Conservation (phyloP, 1,140 invertebrate genomes). For the Octopus sinensis region DNA sequence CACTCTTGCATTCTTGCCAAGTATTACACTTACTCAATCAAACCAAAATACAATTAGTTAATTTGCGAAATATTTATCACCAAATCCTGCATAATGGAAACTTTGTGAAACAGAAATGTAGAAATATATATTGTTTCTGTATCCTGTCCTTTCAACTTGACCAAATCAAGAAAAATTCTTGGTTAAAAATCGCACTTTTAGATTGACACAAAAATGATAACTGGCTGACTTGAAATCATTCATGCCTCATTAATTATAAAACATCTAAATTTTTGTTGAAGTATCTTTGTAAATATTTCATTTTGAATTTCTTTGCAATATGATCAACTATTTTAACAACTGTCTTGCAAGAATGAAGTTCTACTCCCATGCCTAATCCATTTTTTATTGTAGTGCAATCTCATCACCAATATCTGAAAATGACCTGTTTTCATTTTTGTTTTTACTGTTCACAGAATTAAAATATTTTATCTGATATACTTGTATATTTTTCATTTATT, state of each 20-base stretch:
- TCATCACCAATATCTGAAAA: background rate
- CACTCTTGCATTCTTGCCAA: too few species aligned
- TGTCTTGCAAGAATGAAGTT: conserved; percentile 1
- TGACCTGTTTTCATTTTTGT: background rate
- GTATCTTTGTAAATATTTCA: background rate
- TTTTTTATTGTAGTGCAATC: conserved; percentile 1
- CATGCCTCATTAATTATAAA: background rate
- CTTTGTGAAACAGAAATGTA: too few species aligned
- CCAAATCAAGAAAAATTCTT: conserved; percentile 2
- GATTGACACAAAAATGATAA: background rate
- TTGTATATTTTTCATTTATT: too few species aligned
- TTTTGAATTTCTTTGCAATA: conserved; percentile 2
- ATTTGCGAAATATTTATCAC: too few species aligned
- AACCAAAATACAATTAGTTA: too few species aligned
- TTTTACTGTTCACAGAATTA: too few species aligned
- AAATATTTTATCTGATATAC: too few species aligned
- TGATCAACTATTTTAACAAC: conserved; percentile 3
- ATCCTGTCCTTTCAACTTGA: conserved; percentile 1
- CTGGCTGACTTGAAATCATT: background rate
- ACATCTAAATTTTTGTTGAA: background rate
- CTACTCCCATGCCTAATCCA: background rate
- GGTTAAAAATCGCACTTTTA: background rate
- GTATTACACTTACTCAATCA: too few species aligned
- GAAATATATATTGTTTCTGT: too few species aligned
- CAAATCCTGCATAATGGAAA: too few species aligned